phyloP scores from a whole-genome alignment of 2,888 invertebrate species.

The Caenorhabditis uteleia region DNA sequence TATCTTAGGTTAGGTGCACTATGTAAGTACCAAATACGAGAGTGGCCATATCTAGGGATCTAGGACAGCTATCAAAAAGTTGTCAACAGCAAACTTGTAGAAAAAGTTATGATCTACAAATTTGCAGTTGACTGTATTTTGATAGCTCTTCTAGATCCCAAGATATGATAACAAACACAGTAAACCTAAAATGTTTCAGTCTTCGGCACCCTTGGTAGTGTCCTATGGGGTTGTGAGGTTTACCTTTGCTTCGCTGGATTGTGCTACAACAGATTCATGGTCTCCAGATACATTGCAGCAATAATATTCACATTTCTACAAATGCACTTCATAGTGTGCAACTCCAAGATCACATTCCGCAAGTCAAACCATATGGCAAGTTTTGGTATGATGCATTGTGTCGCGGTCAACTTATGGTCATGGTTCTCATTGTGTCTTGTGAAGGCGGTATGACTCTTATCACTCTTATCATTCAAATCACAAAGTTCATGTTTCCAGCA shows the following conservation, averaged over 20 bases:
- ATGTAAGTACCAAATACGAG: slow-evolving; percentile 49
- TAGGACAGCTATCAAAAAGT: no score
- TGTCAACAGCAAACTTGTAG: no score
- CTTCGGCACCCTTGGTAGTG: slow-evolving; percentile 62
- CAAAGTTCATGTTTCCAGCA: slow-evolving; percentile 9
- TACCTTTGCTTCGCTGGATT: slow-evolving; percentile 47
- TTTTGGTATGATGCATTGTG: slow-evolving; percentile 65
- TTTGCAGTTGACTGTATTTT: no score
- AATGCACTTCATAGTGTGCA: slow-evolving; percentile 69
- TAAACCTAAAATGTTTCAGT: slow-evolving; percentile 32
- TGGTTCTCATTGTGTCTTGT: slow-evolving; percentile 67
- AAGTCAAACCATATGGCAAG: slow-evolving; percentile 54
- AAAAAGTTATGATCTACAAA: no score
- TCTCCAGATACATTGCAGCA: slow-evolving; percentile 61
- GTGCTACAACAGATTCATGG: slow-evolving; percentile 14
- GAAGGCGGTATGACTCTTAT: slow-evolving; percentile 44
- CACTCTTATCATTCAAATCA: background rate
- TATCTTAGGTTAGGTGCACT: slow-evolving; percentile 60
- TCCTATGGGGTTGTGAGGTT: slow-evolving; percentile 62
- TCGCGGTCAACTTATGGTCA: slow-evolving; percentile 67
- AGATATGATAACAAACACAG: background rate
- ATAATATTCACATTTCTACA: slow-evolving; percentile 66
- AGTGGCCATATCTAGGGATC: no score
- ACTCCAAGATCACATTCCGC: slow-evolving; percentile 63
- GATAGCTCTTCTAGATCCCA: no score